A percentile compares a stretch with the other conserved stretches of the same genome.
These are phyloP conservation scores for Laterallus jamaicensis DNA, from an alignment of 2,113 vertebrate genomes.

Conservation along the genomic window DNA sequence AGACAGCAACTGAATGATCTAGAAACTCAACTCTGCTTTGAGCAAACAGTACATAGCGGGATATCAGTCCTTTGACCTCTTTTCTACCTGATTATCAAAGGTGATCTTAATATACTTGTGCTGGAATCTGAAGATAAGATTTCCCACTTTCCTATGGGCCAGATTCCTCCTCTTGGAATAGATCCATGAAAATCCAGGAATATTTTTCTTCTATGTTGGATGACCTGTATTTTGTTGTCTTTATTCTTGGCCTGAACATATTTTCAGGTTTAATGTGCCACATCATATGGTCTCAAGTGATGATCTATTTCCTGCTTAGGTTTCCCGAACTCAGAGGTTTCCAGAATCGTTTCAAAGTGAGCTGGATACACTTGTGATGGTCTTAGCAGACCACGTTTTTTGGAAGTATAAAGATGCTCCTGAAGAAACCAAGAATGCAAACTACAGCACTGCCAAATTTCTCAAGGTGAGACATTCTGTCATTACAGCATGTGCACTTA, in stretches of 20 bases:
- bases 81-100: background rate
- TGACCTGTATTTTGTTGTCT: background rate
- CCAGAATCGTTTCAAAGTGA: constrained; percentile 88
- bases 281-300: background rate
- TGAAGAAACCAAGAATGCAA: constrained; percentile 92
- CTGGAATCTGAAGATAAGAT: background rate
- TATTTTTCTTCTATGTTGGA: background rate
- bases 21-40: background rate
- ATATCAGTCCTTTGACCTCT: background rate
- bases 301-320: constrained; percentile 71
- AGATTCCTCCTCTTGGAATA: background rate
- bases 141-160: background rate
- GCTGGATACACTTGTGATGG: constrained; percentile 88
- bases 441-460: constrained; percentile 88
- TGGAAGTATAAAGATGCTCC: constrained; percentile 89
- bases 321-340: constrained; percentile 87
- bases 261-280: background rate
- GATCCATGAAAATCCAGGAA: background rate
- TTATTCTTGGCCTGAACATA: background rate
- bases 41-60: background rate
- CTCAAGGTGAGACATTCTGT: constrained; percentile 83
- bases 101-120: background rate
- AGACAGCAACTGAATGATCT: background rate
- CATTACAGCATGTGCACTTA: background rate
- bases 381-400: constrained; percentile 89